Conservation (phyloP, 2,888 invertebrate genomes). For the Aphidoletes aphidimyza region DNA sequence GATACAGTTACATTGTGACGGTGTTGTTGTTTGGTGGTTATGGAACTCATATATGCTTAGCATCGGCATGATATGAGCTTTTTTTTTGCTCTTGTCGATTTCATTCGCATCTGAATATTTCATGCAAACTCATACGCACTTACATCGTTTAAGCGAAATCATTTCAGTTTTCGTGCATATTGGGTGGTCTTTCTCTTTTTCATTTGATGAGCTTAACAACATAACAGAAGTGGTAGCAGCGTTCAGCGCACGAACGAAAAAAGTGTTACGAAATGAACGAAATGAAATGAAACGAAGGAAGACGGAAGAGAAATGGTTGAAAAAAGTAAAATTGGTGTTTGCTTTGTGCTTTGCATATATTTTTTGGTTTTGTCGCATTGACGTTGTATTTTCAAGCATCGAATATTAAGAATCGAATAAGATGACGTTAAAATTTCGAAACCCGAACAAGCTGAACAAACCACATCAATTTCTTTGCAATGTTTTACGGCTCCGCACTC, state of each 20-base stretch:
- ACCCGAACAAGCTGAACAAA: not conserved
- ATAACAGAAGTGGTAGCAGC: not conserved
- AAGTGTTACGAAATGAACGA: not conserved
- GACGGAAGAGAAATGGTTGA: not conserved
- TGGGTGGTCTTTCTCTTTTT: slow-evolving; percentile 18
- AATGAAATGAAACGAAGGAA: too few species aligned
- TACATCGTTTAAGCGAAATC: slow-evolving; percentile 34
- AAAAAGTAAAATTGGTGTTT: slow-evolving; percentile 23
- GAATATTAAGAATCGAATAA: slow-evolving; percentile 10
- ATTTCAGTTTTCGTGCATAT: not conserved
- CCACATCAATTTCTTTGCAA: not conserved
- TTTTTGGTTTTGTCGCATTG: slow-evolving; percentile 5
- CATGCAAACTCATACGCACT: slow-evolving; percentile 31
- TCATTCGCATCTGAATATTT: slow-evolving; percentile 2
- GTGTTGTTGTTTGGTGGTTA: not conserved
- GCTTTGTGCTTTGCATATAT: slow-evolving; percentile 41
- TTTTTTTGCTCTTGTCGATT: not conserved
- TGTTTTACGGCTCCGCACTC: not conserved
- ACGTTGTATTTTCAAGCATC: not conserved
- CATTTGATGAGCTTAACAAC: not conserved
- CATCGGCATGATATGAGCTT: slow-evolving; percentile 21
- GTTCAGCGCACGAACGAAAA: not conserved
- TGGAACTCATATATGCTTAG: not conserved
- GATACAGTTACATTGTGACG: not conserved
- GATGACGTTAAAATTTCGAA: too few species aligned